A percentile compares a stretch with the other conserved stretches of the same genome.
Conservation (phyloP, 1,140 invertebrate species). For the Olivierus martensii region DNA sequence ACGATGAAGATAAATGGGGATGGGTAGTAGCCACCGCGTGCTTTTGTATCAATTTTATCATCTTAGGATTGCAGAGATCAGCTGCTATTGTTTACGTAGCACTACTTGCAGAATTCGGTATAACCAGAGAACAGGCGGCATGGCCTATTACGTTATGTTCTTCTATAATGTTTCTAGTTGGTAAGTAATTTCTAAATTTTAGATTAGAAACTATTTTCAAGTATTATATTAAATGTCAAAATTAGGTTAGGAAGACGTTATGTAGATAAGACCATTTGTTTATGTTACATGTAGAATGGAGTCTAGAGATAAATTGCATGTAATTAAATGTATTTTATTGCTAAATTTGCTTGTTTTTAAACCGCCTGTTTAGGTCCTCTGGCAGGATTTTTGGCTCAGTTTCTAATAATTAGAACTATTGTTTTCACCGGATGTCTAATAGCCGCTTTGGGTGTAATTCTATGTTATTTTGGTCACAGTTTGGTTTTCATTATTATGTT, state of each 20-base stretch:
- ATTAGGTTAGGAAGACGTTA: neutral
- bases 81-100: constrained; percentile 13
- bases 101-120: constrained; percentile 6
- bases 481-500: constrained; percentile 7
- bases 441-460: constrained; percentile 3
- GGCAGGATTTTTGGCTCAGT: neutral
- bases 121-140: constrained; percentile 8
- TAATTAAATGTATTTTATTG: neutral
- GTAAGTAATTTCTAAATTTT: constrained; percentile 1
- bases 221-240: neutral
- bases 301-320: neutral
- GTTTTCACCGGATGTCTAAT: constrained; percentile 9
- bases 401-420: neutral
- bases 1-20: too few species aligned
- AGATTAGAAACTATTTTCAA: neutral
- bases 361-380: neutral
- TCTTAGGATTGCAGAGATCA: constrained; percentile 6
- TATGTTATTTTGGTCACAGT: constrained; percentile 8
- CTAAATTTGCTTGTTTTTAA: neutral
- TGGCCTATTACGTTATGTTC: constrained; percentile 11
- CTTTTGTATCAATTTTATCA: constrained; percentile 14
- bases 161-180: constrained; percentile 6
- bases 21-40: constrained; percentile 14
- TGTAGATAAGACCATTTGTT: neutral
- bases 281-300: neutral